These are phyloP conservation scores for Paramuricea clavata DNA, from an alignment of 92 coral and sea anemone genomes.

Conservation along the genomic window DNA sequence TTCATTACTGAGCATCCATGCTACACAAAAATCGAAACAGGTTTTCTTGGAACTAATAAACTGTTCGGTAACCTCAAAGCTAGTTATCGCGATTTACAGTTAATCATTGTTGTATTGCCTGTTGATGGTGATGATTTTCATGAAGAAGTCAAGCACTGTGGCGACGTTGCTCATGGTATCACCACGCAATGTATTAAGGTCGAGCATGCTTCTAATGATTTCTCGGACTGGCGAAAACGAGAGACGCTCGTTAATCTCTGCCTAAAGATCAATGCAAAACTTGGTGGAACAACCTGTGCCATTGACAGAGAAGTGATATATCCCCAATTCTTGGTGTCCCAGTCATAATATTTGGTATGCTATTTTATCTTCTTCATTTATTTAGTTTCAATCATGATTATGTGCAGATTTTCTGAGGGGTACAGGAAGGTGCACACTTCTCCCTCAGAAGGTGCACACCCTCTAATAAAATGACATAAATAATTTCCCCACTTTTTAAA, in stretches of 20 bases:
- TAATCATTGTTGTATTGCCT: constrained; percentile 78
- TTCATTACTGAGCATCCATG: constrained; percentile 16
- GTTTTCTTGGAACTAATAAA: constrained; percentile 35
- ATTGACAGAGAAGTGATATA: constrained; percentile 62
- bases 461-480: no score
- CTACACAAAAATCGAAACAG: not conserved
- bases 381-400: no score
- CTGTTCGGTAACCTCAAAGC: constrained; percentile 47
- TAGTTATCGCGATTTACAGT: constrained; percentile 61
- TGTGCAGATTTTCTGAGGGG: no score
- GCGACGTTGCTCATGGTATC: constrained; percentile 85
- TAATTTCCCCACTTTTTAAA: no score
- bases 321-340: constrained; percentile 72
- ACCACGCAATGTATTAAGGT: constrained; percentile 85
- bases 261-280: constrained; percentile 91
- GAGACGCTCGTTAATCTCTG: constrained; percentile 85
- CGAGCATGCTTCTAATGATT: constrained; percentile 61
- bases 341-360: constrained; percentile 75
- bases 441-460: no score
- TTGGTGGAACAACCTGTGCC: constrained; percentile 86
- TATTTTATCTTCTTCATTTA: no score
- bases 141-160: constrained; percentile 85
- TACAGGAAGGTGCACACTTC: no score
- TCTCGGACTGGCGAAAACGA: constrained; percentile 11
- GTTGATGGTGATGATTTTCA: constrained; percentile 43